phyloP scores from a whole-genome alignment of 2,797 vertebrate species.

The Malacoctenus gilli region DNA sequence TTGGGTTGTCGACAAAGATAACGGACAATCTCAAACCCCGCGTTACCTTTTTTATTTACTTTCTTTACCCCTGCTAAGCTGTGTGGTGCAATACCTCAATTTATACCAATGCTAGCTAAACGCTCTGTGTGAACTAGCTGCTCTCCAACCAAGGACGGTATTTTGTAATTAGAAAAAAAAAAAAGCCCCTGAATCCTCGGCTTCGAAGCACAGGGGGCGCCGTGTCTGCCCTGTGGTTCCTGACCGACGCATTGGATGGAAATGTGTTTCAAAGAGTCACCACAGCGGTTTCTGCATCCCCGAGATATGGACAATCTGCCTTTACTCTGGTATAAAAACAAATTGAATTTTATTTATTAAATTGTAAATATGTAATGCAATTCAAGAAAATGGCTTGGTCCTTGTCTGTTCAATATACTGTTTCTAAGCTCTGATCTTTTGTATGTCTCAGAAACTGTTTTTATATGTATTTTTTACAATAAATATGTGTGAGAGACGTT shows the following conservation, averaged over 20 bases:
- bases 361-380: constrained; percentile 85
- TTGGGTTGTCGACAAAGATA: constrained; percentile 57
- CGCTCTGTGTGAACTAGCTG: constrained; percentile 47
- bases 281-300: constrained; percentile 60
- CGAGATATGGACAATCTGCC: constrained; percentile 79
- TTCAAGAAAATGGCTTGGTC: constrained; percentile 79
- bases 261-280: constrained; percentile 59
- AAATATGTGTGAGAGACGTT: constrained; percentile 80
- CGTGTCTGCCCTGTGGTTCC: constrained; percentile 37
- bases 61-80: constrained; percentile 55
- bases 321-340: constrained; percentile 75
- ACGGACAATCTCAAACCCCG: constrained; percentile 62
- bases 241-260: constrained; percentile 42
- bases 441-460: constrained; percentile 85
- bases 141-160: constrained; percentile 48
- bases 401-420: constrained; percentile 83
- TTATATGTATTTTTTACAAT: constrained; percentile 92
- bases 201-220: constrained; percentile 35
- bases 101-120: constrained; percentile 71
- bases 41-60: constrained; percentile 48
- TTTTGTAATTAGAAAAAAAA: too few species aligned
- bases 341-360: constrained; percentile 86
- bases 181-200: constrained; percentile 44
- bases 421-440: constrained; percentile 85
- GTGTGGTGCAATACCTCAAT: constrained; percentile 80